Percentiles rank a stretch among this genome's conserved stretches.
Conservation (phyloP, 1,140 invertebrate species). For the Lysiphlebus fabarum region DNA sequence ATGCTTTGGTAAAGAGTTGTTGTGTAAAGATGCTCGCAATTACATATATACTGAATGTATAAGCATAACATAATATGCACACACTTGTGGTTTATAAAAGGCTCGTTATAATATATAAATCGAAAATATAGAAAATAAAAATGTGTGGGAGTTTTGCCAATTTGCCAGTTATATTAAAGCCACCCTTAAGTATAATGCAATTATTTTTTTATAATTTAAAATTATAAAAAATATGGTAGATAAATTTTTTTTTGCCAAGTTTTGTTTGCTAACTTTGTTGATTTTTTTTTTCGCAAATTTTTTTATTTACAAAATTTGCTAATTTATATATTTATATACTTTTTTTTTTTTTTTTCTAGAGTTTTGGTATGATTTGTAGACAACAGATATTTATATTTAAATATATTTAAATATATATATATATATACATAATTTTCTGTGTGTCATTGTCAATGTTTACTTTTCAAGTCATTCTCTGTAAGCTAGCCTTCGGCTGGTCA, state of each 20-base stretch:
- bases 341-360: too few relatives aligned
- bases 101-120: slow-evolving; percentile 41
- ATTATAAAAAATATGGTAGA: too few relatives aligned
- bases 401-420: neutral
- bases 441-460: slow-evolving; percentile 1
- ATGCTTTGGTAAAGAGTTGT: slow-evolving; percentile 40
- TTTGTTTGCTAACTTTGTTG: too few relatives aligned
- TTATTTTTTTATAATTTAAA: too few relatives aligned
- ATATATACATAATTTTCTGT: neutral
- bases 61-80: slow-evolving; percentile 42
- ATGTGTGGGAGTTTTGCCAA: slow-evolving; percentile 51
- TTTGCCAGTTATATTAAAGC: slow-evolving; percentile 45
- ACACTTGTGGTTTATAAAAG: slow-evolving; percentile 23
- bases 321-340: too few relatives aligned
- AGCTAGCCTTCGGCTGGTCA: slow-evolving; percentile 3
- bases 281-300: too few relatives aligned
- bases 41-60: slow-evolving; percentile 46
- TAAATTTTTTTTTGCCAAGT: too few relatives aligned
- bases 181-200: neutral
- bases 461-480: slow-evolving; percentile 1
- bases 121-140: neutral
- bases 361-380: too few relatives aligned
- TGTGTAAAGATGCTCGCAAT: slow-evolving; percentile 46
- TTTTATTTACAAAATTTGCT: too few relatives aligned
- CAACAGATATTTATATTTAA: neutral